phyloP scores from a whole-genome alignment of 2,797 vertebrate genomes.

The Epinephelus malabaricus region DNA sequence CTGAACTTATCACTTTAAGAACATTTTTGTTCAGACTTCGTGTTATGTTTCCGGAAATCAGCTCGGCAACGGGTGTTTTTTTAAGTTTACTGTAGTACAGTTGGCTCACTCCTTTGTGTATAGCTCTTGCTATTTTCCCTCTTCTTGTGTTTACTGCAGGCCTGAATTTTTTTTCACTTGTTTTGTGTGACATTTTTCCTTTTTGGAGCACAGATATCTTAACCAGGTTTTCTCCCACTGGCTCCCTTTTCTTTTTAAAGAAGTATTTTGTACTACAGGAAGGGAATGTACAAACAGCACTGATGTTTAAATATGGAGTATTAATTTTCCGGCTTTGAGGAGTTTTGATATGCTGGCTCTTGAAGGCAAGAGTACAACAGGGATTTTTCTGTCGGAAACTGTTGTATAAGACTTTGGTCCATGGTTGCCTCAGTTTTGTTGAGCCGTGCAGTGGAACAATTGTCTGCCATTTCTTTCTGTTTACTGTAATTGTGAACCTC shows the following conservation, averaged over 20 bases:
- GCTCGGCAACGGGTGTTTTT: neutral
- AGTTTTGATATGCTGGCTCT: conserved; percentile 2
- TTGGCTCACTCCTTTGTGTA: conserved; percentile 27
- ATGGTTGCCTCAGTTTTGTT: conserved; percentile 7
- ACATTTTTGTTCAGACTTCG: conserved; percentile 25
- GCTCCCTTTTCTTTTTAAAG: conserved; percentile 9
- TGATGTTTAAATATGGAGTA: conserved; percentile 16
- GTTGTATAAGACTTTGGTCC: conserved; percentile 14
- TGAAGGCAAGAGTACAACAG: conserved; percentile 15
- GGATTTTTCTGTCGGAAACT: neutral
- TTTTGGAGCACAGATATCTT: neutral
- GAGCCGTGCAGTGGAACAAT: neutral
- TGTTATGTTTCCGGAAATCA: conserved; percentile 34
- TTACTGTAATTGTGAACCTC: neutral
- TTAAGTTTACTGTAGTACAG: neutral
- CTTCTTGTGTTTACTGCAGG: conserved; percentile 11
- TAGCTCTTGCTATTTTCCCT: conserved; percentile 10
- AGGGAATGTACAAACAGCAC: conserved; percentile 17
- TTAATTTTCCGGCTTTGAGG: neutral
- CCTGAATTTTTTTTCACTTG: neutral
- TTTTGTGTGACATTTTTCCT: conserved; percentile 17
- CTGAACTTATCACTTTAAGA: conserved; percentile 24
- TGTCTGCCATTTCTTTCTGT: neutral
- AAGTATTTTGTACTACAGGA: conserved; percentile 8
- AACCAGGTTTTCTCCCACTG: neutral